Evolutionary conservation across 1,140 invertebrate genomes (phyloP).

Genomic region (Drosophila carrolli): DNA sequence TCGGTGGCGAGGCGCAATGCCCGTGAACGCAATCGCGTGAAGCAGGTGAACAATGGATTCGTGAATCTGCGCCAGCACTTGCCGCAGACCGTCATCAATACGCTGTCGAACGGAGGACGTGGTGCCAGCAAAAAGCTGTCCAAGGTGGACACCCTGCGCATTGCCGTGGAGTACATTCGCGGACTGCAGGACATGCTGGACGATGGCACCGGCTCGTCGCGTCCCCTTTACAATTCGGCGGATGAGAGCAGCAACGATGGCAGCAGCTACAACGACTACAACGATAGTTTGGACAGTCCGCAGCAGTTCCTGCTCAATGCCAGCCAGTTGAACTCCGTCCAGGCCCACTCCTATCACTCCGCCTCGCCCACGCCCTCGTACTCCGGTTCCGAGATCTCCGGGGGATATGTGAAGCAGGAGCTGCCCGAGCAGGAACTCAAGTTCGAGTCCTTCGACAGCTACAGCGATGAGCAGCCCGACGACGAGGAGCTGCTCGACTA

Average conservation of each 20-base stretch:
- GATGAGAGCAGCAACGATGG: constrained; percentile 80
- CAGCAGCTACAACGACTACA: constrained; percentile 50
- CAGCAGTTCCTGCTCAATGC: constrained; percentile 23
- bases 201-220: constrained; percentile 82
- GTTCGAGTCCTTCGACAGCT: constrained; percentile 90
- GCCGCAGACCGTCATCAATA: constrained; percentile 90
- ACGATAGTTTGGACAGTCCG: constrained; percentile 86
- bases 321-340: constrained; percentile 11
- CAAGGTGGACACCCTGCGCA: constrained; percentile 97
- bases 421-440: constrained; percentile 79
- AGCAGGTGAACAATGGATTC: constrained; percentile 97
- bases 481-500: constrained; percentile 96
- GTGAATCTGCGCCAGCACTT: constrained; percentile 94
- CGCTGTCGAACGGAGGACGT: constrained; percentile 88
- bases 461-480: constrained; percentile 93
- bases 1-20: constrained; percentile 96
- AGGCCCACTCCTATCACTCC: constrained; percentile 85
- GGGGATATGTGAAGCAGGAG: constrained; percentile 71
- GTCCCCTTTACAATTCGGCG: constrained; percentile 28
- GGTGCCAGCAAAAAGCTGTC: constrained; percentile 94
- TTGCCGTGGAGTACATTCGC: constrained; percentile 97
- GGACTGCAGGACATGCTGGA: constrained; percentile 93
- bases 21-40: constrained; percentile 97
- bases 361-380: constrained; percentile 92
- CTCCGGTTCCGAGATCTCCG: constrained; percentile 86